Base-by-base conservation (phyloP, 2,888 invertebrate species). In the Nyleta sp. region DNA sequence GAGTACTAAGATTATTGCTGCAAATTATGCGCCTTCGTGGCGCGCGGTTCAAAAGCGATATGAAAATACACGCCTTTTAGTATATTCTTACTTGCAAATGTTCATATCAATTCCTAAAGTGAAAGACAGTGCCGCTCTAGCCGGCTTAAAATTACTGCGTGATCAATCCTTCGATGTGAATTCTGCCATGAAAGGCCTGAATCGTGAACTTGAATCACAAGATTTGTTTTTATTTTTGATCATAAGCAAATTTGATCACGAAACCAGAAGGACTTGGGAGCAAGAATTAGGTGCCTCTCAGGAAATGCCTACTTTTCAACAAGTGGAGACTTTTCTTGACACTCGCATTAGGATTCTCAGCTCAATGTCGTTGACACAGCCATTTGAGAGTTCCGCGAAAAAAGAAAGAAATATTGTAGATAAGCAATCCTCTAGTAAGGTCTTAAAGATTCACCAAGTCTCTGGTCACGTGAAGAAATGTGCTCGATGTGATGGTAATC, bases 181-280 rank as follows among this genome's bases (percentile, higher is more conserved):
- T 4, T 28, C 28, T 4, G 28, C 28, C 7, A 4, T 59, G 5
- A 2, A 35, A 13, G 42, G 28, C 3, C 11, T 59, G 4, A 38
- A 42, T 11, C 42, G 57, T 5, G 7, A 11, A 11, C 22, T 55
- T 7, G 55, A 17, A 18, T 13, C 38, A n/a, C 40, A 55, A 18
- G 55, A 55, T 22, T 55, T 59, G 57, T 60, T 60, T 46, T 18
- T 60, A 10, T 60, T 44, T 20, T 7, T 60, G 2, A 60, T 60
- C 15, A 44, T 60, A 10, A 11, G 11, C 4, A 60, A 33, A 17
- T 44, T 60, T 44, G 59, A 60, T 15, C n/a, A 17, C 13, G 46
- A 46, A 44, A 60, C 59, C 13, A 20, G 59, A 31, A 60, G 0
- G 10, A 8, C 11, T 8, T 60, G 59, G 33, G 59, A 60, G 18